These are phyloP conservation scores for Psilanteris sp. DNA, from an alignment of 1,140 invertebrate genomes.

Conservation along the genomic window DNA sequence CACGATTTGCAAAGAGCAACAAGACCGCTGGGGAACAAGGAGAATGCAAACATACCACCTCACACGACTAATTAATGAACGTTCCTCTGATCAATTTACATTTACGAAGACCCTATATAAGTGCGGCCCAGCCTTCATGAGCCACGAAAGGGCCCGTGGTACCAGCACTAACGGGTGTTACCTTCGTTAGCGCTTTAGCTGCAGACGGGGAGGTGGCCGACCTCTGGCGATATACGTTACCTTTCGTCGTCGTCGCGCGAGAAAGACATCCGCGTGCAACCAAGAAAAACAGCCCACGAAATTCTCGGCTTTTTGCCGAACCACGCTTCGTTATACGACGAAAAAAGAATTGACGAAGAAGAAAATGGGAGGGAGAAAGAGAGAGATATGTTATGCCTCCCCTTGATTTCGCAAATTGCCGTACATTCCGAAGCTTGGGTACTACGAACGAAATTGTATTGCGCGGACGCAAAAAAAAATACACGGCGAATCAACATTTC, in stretches of 20 bases:
- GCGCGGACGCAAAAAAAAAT: slow-evolving; percentile 20
- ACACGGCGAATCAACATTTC: slow-evolving; percentile 19
- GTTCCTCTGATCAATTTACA: slow-evolving; percentile 70
- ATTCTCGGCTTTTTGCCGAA: slow-evolving; percentile 40
- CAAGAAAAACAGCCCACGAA: slow-evolving; percentile 50
- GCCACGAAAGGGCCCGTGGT: slow-evolving; percentile 42
- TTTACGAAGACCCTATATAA: slow-evolving; percentile 63
- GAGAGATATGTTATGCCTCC: slow-evolving; percentile 21
- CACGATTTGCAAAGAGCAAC: slow-evolving; percentile 53
- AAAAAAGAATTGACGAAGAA: slow-evolving; percentile 10
- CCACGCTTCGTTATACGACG: slow-evolving; percentile 43
- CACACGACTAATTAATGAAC: slow-evolving; percentile 72
- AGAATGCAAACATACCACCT: slow-evolving; percentile 66
- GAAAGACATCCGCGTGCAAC: slow-evolving; percentile 30
- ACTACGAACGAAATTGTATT: slow-evolving; percentile 56
- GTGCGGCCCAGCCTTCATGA: slow-evolving; percentile 36
- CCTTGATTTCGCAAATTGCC: slow-evolving; percentile 57
- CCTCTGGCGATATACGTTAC: slow-evolving; percentile 61
- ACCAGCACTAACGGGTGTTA: slow-evolving; percentile 48
- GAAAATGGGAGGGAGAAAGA: neutral
- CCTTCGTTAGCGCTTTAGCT: slow-evolving; percentile 62
- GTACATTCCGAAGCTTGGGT: slow-evolving; percentile 35
- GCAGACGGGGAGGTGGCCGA: slow-evolving; percentile 29
- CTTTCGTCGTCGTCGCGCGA: slow-evolving; percentile 34
- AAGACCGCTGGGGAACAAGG: slow-evolving; percentile 50